phyloP scores from a whole-genome alignment of 2,113 vertebrate genomes.

The Myrmophylax atrothorax region DNA sequence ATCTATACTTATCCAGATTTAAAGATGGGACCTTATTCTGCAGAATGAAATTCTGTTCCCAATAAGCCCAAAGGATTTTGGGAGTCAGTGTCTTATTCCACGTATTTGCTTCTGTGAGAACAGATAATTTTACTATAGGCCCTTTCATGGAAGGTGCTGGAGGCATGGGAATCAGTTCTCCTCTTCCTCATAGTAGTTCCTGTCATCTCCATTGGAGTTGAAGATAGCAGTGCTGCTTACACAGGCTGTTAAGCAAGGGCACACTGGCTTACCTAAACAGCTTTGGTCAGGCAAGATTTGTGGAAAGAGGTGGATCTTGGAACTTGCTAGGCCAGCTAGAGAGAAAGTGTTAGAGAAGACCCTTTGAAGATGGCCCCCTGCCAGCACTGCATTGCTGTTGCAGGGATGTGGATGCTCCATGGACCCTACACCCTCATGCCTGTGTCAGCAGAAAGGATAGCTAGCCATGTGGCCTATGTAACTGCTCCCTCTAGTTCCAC shows the following conservation, averaged over 20 bases:
- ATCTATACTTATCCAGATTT: neutral
- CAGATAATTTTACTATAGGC: neutral
- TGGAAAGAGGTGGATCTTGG: neutral
- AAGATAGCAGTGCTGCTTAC: neutral
- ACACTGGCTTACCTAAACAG: neutral
- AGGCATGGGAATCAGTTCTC: neutral
- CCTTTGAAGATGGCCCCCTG: neutral
- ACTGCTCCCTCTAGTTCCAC: neutral
- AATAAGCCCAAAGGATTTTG: neutral
- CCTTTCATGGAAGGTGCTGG: neutral
- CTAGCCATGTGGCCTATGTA: neutral
- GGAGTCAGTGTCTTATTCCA: neutral
- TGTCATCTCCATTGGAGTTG: neutral
- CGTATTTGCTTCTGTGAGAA: neutral
- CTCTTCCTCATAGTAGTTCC: neutral
- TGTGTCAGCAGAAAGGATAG: neutral
- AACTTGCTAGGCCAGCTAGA: neutral
- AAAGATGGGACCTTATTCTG: neutral
- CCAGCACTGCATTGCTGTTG: neutral
- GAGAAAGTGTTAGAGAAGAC: neutral
- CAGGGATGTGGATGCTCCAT: neutral
- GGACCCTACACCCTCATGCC: neutral
- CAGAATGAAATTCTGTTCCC: neutral
- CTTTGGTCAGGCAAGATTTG: neutral
- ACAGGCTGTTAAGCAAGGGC: neutral